Conservation (phyloP, 1,140 invertebrate species). For the Varroa destructor region DNA sequence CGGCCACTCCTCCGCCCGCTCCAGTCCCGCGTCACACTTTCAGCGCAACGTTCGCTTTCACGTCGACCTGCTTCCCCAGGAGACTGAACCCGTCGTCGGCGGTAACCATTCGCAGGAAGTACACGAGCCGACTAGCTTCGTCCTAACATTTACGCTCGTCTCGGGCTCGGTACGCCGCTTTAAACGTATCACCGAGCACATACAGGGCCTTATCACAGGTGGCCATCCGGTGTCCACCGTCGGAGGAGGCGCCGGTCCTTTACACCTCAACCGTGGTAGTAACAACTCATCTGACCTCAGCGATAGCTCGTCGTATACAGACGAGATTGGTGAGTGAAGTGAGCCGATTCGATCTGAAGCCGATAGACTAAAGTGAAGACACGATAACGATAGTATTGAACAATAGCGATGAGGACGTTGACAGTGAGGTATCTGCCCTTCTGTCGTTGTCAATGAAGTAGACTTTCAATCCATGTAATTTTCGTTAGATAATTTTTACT, state of each 20-base stretch:
- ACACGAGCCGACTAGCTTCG: conserved; percentile 65
- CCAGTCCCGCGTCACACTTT: conserved; percentile 53
- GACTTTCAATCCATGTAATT: no score
- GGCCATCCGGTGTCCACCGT: conserved; percentile 50
- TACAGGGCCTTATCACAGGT: conserved; percentile 71
- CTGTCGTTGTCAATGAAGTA: no score
- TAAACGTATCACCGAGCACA: conserved; percentile 85
- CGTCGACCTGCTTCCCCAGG: conserved; percentile 47
- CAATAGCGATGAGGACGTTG: no score
- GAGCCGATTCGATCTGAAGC: no score
- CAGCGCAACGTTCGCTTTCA: conserved; percentile 90
- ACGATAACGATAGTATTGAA: no score
- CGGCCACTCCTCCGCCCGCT: conserved; percentile 61
- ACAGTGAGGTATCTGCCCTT: no score
- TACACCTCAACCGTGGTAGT: conserved; percentile 21
- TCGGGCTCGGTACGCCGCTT: conserved; percentile 89
- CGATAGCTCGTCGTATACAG: conserved; percentile 24
- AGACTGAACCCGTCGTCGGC: conserved; percentile 23
- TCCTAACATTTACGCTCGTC: conserved; percentile 85
- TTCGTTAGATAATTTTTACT: no score
- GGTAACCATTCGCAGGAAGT: background rate
- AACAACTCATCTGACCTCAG: conserved; percentile 27
- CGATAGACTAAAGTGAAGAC: no score
- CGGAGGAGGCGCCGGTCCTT: conserved; percentile 1
- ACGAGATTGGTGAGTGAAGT: conserved; percentile 13